These are phyloP conservation scores for Altica lythri DNA, from an alignment of 2,888 invertebrate genomes.

Conservation along the genomic window DNA sequence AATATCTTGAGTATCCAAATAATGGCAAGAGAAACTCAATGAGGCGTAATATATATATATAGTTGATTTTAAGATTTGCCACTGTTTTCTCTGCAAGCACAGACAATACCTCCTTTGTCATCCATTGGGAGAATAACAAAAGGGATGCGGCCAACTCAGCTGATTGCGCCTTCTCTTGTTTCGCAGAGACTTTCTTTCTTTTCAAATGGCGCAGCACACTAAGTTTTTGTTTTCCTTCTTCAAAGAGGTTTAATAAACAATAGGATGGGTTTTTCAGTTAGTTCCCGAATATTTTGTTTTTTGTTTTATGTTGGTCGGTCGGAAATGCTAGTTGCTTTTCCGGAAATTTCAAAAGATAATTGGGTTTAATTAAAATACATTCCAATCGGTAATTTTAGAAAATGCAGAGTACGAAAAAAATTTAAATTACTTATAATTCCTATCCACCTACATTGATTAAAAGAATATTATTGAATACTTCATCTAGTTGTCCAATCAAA, in stretches of 20 bases:
- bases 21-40: slow-evolving; percentile 28
- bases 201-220: slow-evolving; percentile 19
- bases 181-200: too few species aligned
- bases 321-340: neutral
- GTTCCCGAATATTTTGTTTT: slow-evolving; percentile 12
- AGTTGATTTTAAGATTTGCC: slow-evolving; percentile 36
- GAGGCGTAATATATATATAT: slow-evolving; percentile 38
- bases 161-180: slow-evolving; percentile 34
- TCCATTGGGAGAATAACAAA: slow-evolving; percentile 33
- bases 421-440: too few species aligned
- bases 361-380: slow-evolving; percentile 7
- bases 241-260: slow-evolving; percentile 37
- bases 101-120: slow-evolving; percentile 39
- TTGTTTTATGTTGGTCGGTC: slow-evolving; percentile 10
- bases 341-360: slow-evolving; percentile 8
- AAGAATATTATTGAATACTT: too few species aligned
- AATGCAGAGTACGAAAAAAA: too few species aligned
- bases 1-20: slow-evolving; percentile 14
- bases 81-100: slow-evolving; percentile 37
- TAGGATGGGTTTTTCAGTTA: slow-evolving; percentile 22
- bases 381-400: too few species aligned
- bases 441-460: too few species aligned
- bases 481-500: too few species aligned
- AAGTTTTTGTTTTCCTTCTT: slow-evolving; percentile 23
- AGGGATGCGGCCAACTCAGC: slow-evolving; percentile 32